Evolutionary conservation across 2,113 vertebrate genomes (phyloP), one percentile per base, ranked within the genome.

Genomic region (Diadophis punctatus): DNA sequence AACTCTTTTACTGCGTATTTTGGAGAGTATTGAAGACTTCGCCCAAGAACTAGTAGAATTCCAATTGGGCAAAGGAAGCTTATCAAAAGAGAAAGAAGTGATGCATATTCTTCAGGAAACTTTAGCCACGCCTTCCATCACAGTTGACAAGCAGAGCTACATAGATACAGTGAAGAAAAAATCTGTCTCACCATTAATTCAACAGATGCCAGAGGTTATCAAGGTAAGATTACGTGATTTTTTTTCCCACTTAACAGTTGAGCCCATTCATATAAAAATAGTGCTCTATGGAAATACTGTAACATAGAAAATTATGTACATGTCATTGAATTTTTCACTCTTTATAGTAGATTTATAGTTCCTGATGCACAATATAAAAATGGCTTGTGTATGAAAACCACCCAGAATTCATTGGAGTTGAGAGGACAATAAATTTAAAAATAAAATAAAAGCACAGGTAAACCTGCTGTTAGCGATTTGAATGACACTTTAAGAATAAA

Each of bases 11-110:
- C 93, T 99, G 85, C 97, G 99, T 93, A 99, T 99, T 95, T 96
- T 99, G 93, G 99, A 98, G 95, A 99, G 99, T 95, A 99, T 99
- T 87, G 99, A 99, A 97, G 99, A 98, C 96, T 99, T 99, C 96
- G 99, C 99, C 92, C 99, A 99, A 96, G 99, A 99, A 92, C 97
- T 99, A 92, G 99, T 99, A 92, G 99, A 99, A 94, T 99, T 98
- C 84, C 98, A 98, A 90, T 97, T 98, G 6, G 98, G 98, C 95
- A 98, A 98, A 93, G 99, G 99, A 74, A 99, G 98, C 74, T 97
- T 98, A 93, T 98, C 99, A 9, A 99, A 99, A 95, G 99, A 99
- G 96, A 98, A 97, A 55, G 99, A 99, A 97, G 99, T 99, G 94
- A 99, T 99, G 99, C 98, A 98, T 92, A 98, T 99, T 96, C 97